Percentiles rank a stretch among this genome's conserved stretches.
These are phyloP conservation scores for Caloenas nicobarica DNA, from an alignment of 2,113 vertebrate species.

Conservation along the genomic window DNA sequence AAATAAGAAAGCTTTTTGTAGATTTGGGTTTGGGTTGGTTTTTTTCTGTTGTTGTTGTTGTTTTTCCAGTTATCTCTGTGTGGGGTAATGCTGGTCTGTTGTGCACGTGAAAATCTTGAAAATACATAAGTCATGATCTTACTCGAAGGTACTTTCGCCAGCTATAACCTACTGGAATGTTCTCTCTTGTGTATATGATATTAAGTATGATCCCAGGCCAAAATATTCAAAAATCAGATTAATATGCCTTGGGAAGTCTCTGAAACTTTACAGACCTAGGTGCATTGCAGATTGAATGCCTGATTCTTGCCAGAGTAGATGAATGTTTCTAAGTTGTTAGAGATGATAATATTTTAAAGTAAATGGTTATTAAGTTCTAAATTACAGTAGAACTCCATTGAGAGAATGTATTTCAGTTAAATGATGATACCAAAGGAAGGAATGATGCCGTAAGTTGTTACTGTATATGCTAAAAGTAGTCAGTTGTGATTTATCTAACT, in stretches of 20 bases:
- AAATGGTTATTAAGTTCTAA: conserved; percentile 63
- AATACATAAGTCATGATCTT: neutral
- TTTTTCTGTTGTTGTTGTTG: neutral
- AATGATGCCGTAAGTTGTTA: neutral
- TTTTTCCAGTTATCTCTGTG: neutral
- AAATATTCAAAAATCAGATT: neutral
- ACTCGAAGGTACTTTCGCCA: neutral
- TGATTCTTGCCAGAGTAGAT: conserved; percentile 16
- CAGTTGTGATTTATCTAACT: neutral
- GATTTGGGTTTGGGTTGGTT: neutral
- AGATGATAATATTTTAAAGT: conserved; percentile 49
- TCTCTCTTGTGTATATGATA: neutral
- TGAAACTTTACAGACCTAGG: neutral
- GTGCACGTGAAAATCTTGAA: neutral
- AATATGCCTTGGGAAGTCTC: neutral
- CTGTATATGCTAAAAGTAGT: neutral
- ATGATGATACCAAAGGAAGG: neutral
- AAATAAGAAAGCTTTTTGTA: neutral
- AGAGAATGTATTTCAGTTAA: conserved; percentile 49
- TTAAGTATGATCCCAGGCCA: neutral
- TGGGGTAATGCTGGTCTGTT: neutral
- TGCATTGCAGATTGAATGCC: neutral
- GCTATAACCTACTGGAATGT: neutral
- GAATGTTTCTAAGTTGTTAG: conserved; percentile 49
- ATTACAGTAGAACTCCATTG: conserved; percentile 30